A percentile compares a stretch with the other conserved stretches of the same genome.
Conservation (phyloP, 2,113 vertebrate genomes). For the Eleginops maclovinus region DNA sequence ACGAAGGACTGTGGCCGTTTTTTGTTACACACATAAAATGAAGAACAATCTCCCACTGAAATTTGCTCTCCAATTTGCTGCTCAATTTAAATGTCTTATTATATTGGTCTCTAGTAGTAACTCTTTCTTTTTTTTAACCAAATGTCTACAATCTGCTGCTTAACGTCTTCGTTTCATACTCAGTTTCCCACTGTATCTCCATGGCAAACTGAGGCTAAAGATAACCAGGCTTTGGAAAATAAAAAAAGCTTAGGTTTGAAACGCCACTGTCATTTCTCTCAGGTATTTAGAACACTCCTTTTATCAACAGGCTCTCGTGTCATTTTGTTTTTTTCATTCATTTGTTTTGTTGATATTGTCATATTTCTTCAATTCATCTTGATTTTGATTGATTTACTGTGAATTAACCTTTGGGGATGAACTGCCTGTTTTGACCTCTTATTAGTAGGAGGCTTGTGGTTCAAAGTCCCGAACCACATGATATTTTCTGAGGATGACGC, state of each 20-base stretch:
- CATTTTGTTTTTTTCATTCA: neutral
- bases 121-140: neutral
- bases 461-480: neutral
- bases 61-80: neutral
- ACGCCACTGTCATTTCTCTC: constrained; percentile 29
- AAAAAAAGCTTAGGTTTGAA: constrained; percentile 44
- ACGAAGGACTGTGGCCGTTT: constrained; percentile 2
- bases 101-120: neutral
- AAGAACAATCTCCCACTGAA: neutral
- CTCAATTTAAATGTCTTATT: neutral
- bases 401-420: neutral
- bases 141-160: constrained; percentile 26
- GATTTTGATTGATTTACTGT: neutral
- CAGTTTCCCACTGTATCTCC: constrained; percentile 47
- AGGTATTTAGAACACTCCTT: constrained; percentile 36
- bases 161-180: constrained; percentile 47
- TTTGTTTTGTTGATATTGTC: neutral
- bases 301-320: constrained; percentile 13
- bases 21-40: neutral
- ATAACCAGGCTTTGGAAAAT: constrained; percentile 42
- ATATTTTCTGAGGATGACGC: neutral
- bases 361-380: neutral
- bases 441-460: neutral
- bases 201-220: constrained; percentile 48
- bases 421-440: neutral